These are phyloP conservation scores for Hoplostethus atlanticus DNA, from an alignment of 2,797 vertebrate genomes.

Conservation along the genomic window DNA sequence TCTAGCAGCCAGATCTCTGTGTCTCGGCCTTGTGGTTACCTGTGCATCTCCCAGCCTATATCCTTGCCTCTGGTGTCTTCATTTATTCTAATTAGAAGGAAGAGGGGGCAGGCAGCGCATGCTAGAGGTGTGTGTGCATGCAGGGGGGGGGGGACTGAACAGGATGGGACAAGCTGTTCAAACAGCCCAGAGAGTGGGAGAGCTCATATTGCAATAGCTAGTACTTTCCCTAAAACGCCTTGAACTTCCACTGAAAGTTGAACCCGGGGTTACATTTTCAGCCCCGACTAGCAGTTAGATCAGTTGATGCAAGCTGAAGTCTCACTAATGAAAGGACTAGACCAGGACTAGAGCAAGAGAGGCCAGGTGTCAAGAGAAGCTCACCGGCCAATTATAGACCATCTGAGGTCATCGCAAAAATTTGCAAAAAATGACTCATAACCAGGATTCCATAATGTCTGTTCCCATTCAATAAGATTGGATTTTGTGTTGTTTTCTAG, in stretches of 20 bases:
- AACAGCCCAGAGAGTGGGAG: slow-evolving; percentile 47
- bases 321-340: slow-evolving; percentile 71
- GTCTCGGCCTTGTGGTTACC: slow-evolving; percentile 46
- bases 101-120: slow-evolving; percentile 27
- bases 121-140: slow-evolving; percentile 41
- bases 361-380: slow-evolving; percentile 64
- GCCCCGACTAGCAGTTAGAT: slow-evolving; percentile 45
- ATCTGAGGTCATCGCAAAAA: slow-evolving; percentile 35
- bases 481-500: slow-evolving; percentile 47
- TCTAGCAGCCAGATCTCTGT: slow-evolving; percentile 17
- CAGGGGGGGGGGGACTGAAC: slow-evolving; percentile 60
- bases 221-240: slow-evolving; percentile 66
- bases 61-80: slow-evolving; percentile 37
- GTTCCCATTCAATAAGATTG: slow-evolving; percentile 14
- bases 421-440: slow-evolving; percentile 20
- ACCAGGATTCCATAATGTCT: slow-evolving; percentile 6
- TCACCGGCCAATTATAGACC: slow-evolving; percentile 6
- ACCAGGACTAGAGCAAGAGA: not conserved
- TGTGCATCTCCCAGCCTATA: slow-evolving; percentile 6
- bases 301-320: slow-evolving; percentile 22
- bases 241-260: slow-evolving; percentile 69
- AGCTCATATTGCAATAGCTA: slow-evolving; percentile 25
- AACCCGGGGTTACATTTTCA: slow-evolving; percentile 56
- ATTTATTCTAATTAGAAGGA: slow-evolving; percentile 74
- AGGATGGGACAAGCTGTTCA: slow-evolving; percentile 81